Evolutionary conservation across 2,797 vertebrate species (phyloP).

Genomic region (Pangasius macronema): DNA sequence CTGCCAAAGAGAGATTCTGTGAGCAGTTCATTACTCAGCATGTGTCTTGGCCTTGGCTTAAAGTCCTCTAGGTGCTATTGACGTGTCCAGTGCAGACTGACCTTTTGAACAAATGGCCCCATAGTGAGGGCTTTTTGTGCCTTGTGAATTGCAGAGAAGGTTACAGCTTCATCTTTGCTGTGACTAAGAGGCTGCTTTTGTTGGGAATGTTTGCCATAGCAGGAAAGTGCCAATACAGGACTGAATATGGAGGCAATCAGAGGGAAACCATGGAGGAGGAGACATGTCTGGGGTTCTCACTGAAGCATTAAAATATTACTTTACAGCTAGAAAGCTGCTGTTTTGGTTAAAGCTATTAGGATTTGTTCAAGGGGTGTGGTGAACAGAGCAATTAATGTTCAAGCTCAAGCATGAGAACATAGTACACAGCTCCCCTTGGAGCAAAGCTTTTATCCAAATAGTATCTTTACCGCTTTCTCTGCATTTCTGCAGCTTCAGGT

Average conservation of each 20-base stretch:
- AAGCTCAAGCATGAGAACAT: background rate
- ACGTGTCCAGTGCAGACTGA: slow-evolving; percentile 38
- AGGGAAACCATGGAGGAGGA: slow-evolving; percentile 14
- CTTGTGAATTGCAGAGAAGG: slow-evolving; percentile 47
- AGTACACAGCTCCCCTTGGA: background rate
- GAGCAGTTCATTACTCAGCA: slow-evolving; percentile 25
- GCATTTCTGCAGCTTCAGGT: background rate
- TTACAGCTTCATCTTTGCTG: slow-evolving; percentile 31
- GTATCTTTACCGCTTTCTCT: background rate
- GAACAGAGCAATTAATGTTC: background rate
- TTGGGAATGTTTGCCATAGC: slow-evolving; percentile 34
- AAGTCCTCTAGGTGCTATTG: slow-evolving; percentile 37
- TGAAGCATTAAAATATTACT: background rate
- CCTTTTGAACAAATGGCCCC: slow-evolving; percentile 45
- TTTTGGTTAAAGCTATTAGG: background rate
- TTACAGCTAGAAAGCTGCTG: background rate
- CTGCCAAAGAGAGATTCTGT: slow-evolving; percentile 8
- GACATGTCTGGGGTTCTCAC: background rate
- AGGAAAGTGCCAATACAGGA: slow-evolving; percentile 33
- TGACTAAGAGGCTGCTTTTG: slow-evolving; percentile 36
- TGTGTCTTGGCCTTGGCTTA: slow-evolving; percentile 27
- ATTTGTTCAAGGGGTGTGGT: background rate
- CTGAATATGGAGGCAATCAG: slow-evolving; percentile 26
- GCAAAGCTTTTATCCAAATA: background rate
- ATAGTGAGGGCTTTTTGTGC: slow-evolving; percentile 44